phyloP scores from a whole-genome alignment of 2,797 vertebrate genomes.

The Thripadectes ignobilis region DNA sequence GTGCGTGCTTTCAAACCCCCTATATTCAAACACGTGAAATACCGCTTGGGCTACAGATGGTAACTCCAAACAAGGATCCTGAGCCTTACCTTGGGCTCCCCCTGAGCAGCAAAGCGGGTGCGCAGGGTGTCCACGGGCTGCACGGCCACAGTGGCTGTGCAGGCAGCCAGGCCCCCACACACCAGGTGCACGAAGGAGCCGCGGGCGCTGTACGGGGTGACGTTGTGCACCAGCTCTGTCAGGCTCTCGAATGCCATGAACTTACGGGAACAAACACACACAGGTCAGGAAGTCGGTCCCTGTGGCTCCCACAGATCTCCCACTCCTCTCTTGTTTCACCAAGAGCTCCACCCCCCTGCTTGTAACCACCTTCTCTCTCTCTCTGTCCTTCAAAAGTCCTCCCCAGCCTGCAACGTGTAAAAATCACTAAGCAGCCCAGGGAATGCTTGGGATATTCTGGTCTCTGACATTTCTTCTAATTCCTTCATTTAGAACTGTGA shows the following conservation, averaged over 20 bases:
- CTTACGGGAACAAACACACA: constrained; percentile 67
- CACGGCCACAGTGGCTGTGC: constrained; percentile 83
- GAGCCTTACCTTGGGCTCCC: constrained; percentile 89
- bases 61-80: accelerated
- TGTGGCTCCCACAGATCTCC: neutral
- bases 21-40: neutral
- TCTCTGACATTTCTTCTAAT: neutral
- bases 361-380: neutral
- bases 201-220: constrained; percentile 73
- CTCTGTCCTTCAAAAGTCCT: neutral
- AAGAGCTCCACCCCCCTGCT: neutral
- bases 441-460: neutral
- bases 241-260: constrained; percentile 89
- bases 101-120: constrained; percentile 95
- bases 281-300: neutral
- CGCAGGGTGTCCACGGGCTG: constrained; percentile 93
- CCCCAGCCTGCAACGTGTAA: neutral
- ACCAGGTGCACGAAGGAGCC: constrained; percentile 84
- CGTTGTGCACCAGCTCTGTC: constrained; percentile 84
- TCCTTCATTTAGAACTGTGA: neutral
- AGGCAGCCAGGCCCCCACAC: constrained; percentile 90
- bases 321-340: neutral
- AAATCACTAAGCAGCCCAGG: neutral
- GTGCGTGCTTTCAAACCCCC: neutral
- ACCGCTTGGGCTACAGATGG: accelerated